Conservation (phyloP, 2,888 invertebrate genomes). For the Dendrolimus pini region DNA sequence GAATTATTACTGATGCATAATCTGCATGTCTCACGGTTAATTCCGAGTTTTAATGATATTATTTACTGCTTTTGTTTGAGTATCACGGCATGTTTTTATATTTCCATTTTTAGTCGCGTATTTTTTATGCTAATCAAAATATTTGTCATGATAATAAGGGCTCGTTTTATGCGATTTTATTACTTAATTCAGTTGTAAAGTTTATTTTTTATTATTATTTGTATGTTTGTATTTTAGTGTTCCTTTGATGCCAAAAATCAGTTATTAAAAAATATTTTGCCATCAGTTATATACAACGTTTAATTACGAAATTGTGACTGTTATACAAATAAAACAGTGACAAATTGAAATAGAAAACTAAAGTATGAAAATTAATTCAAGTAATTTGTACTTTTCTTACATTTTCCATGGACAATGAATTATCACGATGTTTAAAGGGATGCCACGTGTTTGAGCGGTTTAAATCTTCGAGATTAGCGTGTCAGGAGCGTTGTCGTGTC, state of each 20-base stretch:
- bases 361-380: neutral
- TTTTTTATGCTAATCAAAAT: neutral
- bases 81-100: neutral
- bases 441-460: slow-evolving; percentile 4
- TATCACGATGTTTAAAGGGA: slow-evolving; percentile 5
- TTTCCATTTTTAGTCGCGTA: neutral
- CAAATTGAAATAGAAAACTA: too few relatives aligned
- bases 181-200: too few relatives aligned
- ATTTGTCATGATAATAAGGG: neutral
- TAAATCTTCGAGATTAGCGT: slow-evolving; percentile 55
- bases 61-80: slow-evolving; percentile 59
- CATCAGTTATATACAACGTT: too few relatives aligned
- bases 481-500: slow-evolving; percentile 45
- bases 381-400: slow-evolving; percentile 1
- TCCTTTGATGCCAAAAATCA: too few relatives aligned
- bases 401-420: slow-evolving; percentile 9
- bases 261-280: too few relatives aligned
- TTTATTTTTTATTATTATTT: too few relatives aligned
- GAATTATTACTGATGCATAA: slow-evolving; percentile 48
- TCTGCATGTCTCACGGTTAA: slow-evolving; percentile 37
- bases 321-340: too few relatives aligned
- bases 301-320: too few relatives aligned
- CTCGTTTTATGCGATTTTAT: too few relatives aligned
- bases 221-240: too few relatives aligned
- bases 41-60: slow-evolving; percentile 49